These are phyloP conservation scores for Alethe castanea DNA, from an alignment of 2,113 vertebrate genomes.

Conservation along the genomic window DNA sequence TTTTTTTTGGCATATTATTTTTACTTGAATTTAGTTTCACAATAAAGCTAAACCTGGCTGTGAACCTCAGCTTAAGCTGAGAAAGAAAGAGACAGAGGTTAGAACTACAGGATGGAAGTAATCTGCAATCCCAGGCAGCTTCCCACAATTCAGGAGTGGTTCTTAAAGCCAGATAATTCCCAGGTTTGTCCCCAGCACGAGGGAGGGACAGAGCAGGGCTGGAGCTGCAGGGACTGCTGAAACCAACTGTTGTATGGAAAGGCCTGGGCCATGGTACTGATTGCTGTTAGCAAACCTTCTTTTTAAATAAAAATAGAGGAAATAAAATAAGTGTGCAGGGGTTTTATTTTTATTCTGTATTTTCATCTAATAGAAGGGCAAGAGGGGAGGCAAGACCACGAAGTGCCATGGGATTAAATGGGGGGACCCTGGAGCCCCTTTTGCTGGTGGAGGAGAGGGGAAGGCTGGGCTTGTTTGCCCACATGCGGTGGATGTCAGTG, in stretches of 20 bases:
- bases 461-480: neutral
- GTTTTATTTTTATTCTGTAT: neutral
- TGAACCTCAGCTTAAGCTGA: neutral
- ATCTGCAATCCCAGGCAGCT: neutral
- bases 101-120: neutral
- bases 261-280: neutral
- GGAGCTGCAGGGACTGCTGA: neutral
- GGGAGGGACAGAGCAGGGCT: neutral
- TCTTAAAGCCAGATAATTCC: neutral
- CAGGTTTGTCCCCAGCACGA: neutral
- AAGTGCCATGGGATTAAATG: neutral
- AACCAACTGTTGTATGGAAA: neutral
- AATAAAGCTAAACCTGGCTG: neutral
- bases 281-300: slow-evolving; percentile 27
- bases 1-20: neutral
- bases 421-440: neutral
- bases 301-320: slow-evolving; percentile 61
- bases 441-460: neutral
- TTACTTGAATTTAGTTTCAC: neutral
- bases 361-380: rapidly evolving
- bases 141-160: neutral
- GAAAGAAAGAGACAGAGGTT: neutral
- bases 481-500: neutral
- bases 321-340: neutral
- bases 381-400: neutral